A percentile compares a stretch with the other conserved stretches of the same genome.
These are phyloP conservation scores for Solea senegalensis DNA, from an alignment of 2,113 vertebrate genomes.

Conservation along the genomic window DNA sequence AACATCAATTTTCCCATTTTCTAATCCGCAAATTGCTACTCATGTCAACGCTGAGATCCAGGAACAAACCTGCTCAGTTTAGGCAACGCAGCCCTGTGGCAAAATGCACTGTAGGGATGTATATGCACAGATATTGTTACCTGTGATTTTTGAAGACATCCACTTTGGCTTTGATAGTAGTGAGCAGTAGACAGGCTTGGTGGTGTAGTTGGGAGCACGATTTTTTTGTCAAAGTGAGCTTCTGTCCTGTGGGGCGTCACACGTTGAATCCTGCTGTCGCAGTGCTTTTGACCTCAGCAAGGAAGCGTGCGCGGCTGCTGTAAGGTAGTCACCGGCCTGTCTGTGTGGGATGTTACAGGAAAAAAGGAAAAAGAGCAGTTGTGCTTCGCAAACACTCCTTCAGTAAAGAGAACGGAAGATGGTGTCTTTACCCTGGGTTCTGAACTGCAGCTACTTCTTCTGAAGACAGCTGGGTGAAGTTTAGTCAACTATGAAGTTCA, in stretches of 20 bases:
- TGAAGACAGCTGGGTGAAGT: slow-evolving; percentile 53
- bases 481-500: slow-evolving; percentile 34
- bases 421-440: slow-evolving; percentile 54
- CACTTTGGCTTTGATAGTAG: slow-evolving; percentile 3
- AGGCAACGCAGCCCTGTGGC: slow-evolving; percentile 42
- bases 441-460: slow-evolving; percentile 40
- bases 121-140: slow-evolving; percentile 13
- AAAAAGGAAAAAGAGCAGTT: slow-evolving; percentile 38
- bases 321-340: slow-evolving; percentile 14
- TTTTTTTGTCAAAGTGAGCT: slow-evolving; percentile 2
- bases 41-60: slow-evolving; percentile 46
- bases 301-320: neutral
- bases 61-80: slow-evolving; percentile 58
- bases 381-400: slow-evolving; percentile 51
- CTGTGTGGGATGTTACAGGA: slow-evolving; percentile 35
- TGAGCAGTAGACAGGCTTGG: slow-evolving; percentile 3
- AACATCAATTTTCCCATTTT: slow-evolving; percentile 58
- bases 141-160: slow-evolving; percentile 10
- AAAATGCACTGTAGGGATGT: slow-evolving; percentile 18
- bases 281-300: slow-evolving; percentile 1
- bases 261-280: neutral
- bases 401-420: slow-evolving; percentile 64
- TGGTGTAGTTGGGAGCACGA: neutral
- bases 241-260: neutral
- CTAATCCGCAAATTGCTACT: slow-evolving; percentile 70